phyloP scores from a whole-genome alignment of 2,888 invertebrate species.

The Junonia oenone region DNA sequence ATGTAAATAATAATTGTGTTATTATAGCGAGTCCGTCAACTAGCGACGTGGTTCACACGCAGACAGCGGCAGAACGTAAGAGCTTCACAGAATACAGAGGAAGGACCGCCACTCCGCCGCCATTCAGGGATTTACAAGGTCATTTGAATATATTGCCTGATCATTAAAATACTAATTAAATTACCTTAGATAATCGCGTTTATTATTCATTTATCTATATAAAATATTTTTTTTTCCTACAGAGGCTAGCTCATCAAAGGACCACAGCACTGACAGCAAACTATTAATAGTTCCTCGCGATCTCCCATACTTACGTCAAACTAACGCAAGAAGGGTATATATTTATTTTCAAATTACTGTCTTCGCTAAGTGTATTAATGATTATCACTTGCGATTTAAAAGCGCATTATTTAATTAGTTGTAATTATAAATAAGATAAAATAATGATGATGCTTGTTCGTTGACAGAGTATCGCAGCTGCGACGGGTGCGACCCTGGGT shows the following conservation, averaged over 20 bases:
- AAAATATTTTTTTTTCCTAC: slow-evolving; percentile 24
- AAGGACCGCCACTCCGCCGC: slow-evolving; percentile 53
- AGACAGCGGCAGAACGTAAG: slow-evolving; percentile 47
- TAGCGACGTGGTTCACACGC: slow-evolving; percentile 45
- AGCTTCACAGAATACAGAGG: slow-evolving; percentile 46
- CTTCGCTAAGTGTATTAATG: too few relatives aligned
- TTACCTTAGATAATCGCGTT: background rate
- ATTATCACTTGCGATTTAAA: too few relatives aligned
- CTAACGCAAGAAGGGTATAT: slow-evolving; percentile 74
- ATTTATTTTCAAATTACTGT: background rate
- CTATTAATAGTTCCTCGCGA: slow-evolving; percentile 70
- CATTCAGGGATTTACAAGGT: slow-evolving; percentile 63
- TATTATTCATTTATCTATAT: background rate
- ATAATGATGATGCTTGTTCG: background rate
- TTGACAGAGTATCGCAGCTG: slow-evolving; percentile 72
- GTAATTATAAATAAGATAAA: background rate
- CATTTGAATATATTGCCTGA: slow-evolving; percentile 22
- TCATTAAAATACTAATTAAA: slow-evolving; percentile 1
- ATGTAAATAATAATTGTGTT: slow-evolving; percentile 42
- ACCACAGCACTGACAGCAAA: slow-evolving; percentile 58
- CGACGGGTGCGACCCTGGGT: slow-evolving; percentile 78
- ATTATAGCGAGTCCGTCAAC: slow-evolving; percentile 59
- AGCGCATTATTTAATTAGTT: too few relatives aligned
- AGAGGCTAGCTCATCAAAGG: slow-evolving; percentile 67
- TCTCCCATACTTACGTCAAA: slow-evolving; percentile 73